Evolutionary conservation across 2,113 vertebrate species (phyloP), one percentile per base, ranked within the genome.

Genomic region (Ovis aries): DNA sequence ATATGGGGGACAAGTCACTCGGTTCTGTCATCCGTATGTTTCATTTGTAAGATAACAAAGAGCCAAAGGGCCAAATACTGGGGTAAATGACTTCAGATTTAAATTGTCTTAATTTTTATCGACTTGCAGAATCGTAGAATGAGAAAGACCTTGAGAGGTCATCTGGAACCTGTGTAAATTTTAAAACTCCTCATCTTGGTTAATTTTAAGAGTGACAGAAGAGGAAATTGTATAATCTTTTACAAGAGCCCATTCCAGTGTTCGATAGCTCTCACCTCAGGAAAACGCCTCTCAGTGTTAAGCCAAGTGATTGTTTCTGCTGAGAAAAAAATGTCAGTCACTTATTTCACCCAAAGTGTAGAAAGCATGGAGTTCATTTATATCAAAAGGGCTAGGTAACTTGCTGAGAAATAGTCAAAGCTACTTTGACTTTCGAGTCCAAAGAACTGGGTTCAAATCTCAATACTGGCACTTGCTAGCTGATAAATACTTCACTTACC

Each of bases 201-300:
- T 92, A 90, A 88, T 96, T 97, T 94, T 64, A 50, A 96, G 57
- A 95, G 62, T 74, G 85, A 94, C 2, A 1, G 67, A 88, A 95
- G 36, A 96, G 86, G 82, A 83, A 74, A 95, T 83, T 86, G 91
- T 89, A 96, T 91, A 93, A 74, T 62, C n/a, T 82, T 31, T 45
- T n/a, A 55, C 7, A 71, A 97, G 91, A 95, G 85, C 67, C 87
- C 67, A 57, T 92, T 95, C 64, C 53, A 21, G 55, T 94, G 25
- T 90, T 89, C 25, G 3, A 83, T 45, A 89, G 53, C 11, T 16
- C 86, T 96, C 50, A 80, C 50, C 88, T 92, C 27, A 86, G 89
- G 50, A 97, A 97, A 97, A 93, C 52, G 43, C 62, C 95, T 92
- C 82, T 96, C 57, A 55, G 9, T 64, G 40, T 60, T 85, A 50